phyloP scores from a whole-genome alignment of 2,113 vertebrate species.

The Ranitomeya imitator region DNA sequence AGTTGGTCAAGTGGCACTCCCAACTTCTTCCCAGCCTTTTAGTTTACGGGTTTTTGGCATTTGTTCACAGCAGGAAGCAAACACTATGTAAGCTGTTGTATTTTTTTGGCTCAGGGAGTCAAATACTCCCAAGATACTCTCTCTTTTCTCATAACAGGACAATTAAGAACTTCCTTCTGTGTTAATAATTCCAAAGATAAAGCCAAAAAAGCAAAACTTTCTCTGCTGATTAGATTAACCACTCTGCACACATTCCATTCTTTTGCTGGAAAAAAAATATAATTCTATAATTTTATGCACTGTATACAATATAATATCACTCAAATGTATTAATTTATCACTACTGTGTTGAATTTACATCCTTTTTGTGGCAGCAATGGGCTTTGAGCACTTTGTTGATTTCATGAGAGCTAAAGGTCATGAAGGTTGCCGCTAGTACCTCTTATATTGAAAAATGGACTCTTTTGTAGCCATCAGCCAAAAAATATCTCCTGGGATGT shows the following conservation, averaged over 20 bases:
- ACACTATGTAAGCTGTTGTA: constrained; percentile 63
- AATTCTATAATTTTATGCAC: not conserved
- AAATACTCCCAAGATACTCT: constrained; percentile 57
- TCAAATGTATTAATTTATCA: no score
- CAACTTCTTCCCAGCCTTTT: constrained; percentile 36
- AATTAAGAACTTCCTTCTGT: constrained; percentile 67
- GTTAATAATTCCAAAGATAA: constrained; percentile 63
- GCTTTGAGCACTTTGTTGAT: not conserved
- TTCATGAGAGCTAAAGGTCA: not conserved
- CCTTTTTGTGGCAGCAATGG: not conserved
- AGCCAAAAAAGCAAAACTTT: constrained; percentile 59
- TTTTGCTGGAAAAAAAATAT: not conserved
- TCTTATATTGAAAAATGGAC: not conserved
- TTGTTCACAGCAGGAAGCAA: constrained; percentile 62
- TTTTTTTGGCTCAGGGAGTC: constrained; percentile 50
- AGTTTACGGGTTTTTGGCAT: constrained; percentile 47
- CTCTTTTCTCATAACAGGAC: constrained; percentile 58
- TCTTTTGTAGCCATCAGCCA: not conserved
- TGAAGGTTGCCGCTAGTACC: not conserved
- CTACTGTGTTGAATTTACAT: not conserved
- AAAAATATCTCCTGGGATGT: not conserved
- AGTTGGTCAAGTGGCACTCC: constrained; percentile 26
- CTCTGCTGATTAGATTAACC: constrained; percentile 11
- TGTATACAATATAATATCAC: not conserved
- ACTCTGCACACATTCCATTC: not conserved